These are phyloP conservation scores for Cyclophora punctaria DNA, from an alignment of 2,888 invertebrate genomes.

Conservation along the genomic window DNA sequence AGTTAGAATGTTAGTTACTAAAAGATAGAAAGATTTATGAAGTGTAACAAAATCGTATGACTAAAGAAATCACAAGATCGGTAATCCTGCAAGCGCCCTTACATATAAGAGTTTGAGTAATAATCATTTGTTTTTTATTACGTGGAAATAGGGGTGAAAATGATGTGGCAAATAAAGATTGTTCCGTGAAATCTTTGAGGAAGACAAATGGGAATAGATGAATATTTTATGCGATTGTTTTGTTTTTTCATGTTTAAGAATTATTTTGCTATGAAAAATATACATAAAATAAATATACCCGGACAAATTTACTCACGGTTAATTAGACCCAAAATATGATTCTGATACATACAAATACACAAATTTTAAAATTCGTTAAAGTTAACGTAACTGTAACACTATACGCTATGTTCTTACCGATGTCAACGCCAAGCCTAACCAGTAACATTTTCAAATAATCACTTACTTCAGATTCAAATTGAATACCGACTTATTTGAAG, in stretches of 20 bases:
- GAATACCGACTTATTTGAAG: no score
- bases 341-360: no score
- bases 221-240: constrained; percentile 29
- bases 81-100: constrained; percentile 11
- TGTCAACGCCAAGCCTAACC: no score
- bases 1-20: constrained; percentile 3
- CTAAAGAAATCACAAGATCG: background rate
- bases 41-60: background rate
- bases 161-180: constrained; percentile 22
- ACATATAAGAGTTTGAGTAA: constrained; percentile 21
- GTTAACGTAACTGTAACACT: no score
- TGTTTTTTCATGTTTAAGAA: constrained; percentile 5
- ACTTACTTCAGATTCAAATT: no score
- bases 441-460: no score
- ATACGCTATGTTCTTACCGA: no score
- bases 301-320: no score
- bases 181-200: constrained; percentile 28
- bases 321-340: no score
- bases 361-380: no score
- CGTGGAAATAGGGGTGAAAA: constrained; percentile 40
- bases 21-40: constrained; percentile 5
- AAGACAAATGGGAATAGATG: constrained; percentile 29
- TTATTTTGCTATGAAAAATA: no score
- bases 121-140: constrained; percentile 49
- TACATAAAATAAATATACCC: no score